A percentile compares a stretch with the other conserved stretches of the same genome.
Conservation (phyloP, 2,888 invertebrate species). For the Leucophenga maculata region DNA sequence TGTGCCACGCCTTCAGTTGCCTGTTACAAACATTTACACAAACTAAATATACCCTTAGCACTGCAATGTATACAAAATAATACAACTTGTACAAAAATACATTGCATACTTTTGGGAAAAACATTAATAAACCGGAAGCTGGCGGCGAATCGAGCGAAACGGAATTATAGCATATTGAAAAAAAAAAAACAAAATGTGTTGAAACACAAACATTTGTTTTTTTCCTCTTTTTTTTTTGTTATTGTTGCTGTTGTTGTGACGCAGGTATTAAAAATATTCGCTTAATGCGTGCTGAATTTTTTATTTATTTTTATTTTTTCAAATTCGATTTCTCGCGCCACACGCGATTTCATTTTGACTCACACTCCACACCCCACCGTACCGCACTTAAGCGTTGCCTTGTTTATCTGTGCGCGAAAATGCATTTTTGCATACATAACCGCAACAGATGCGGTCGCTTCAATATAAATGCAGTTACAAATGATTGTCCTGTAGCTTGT, state of each 20-base stretch:
- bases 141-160: constrained; percentile 43
- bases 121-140: constrained; percentile 61
- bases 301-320: not conserved
- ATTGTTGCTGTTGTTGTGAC: not conserved
- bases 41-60: no score
- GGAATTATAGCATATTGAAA: constrained; percentile 50
- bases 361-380: constrained; percentile 18
- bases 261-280: constrained; percentile 14
- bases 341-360: not conserved
- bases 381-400: constrained; percentile 25
- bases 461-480: constrained; percentile 66
- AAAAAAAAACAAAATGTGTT: constrained; percentile 34
- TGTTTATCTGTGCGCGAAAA: constrained; percentile 66
- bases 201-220: constrained; percentile 12
- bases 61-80: no score
- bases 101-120: constrained; percentile 45
- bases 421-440: constrained; percentile 66
- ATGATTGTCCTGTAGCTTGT: constrained; percentile 44
- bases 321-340: no score
- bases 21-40: no score
- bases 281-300: constrained; percentile 16
- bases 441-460: constrained; percentile 66
- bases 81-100: constrained; percentile 13
- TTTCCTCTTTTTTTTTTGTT: no score
- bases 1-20: no score